Base-by-base conservation (phyloP, 1,140 invertebrate species). In the Conus ventricosus region DNA sequence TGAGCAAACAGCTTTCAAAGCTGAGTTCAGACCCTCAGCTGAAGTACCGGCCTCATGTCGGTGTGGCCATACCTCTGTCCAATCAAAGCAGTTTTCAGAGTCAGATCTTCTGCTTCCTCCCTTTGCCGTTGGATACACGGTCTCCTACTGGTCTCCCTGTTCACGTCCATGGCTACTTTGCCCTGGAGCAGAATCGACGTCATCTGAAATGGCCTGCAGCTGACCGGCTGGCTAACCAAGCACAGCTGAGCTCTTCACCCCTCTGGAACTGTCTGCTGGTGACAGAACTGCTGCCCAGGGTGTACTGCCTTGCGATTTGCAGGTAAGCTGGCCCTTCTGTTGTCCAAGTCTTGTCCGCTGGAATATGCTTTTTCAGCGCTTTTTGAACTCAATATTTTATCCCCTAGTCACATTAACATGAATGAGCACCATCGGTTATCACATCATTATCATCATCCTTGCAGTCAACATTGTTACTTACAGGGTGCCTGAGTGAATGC, bases 91-190 rank as follows among this genome's bases (percentile, higher is more conserved):
- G n/a, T 55, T 85, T 84, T 25, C 76, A 85, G 85, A 78, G 85
- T 25, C 93, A 93, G 80, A 85, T 94, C 4, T 95, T 94, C 89
- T 94, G 93, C 81, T 93, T 93, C 78, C 84, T 95, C 17, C 94
- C 94, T 17, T 90, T 94, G 23, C 93, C 93, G 53, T 85, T 92
- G 39, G 89, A 91, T 71, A 76, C 90, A 75, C 82, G 88, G 57
- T 92, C 89, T 60, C 78, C 90, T 15, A 92, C 93, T 5, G 94
- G 94, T 17, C 90, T 93, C 13, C 94, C 94, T 5, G 90, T 94
- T 8, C 93, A 94, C 71, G 90, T 94, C 3, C 93, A 93, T 88
- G 93, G 93, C 15, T 93, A 89, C 83, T 94, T 94, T 91, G 92
- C 93, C 6, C 85, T 94, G 17, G 92, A 92, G 80, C 92, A 92